Evolutionary conservation across 2,113 vertebrate species (phyloP).

Genomic region (Rallus limicola): DNA sequence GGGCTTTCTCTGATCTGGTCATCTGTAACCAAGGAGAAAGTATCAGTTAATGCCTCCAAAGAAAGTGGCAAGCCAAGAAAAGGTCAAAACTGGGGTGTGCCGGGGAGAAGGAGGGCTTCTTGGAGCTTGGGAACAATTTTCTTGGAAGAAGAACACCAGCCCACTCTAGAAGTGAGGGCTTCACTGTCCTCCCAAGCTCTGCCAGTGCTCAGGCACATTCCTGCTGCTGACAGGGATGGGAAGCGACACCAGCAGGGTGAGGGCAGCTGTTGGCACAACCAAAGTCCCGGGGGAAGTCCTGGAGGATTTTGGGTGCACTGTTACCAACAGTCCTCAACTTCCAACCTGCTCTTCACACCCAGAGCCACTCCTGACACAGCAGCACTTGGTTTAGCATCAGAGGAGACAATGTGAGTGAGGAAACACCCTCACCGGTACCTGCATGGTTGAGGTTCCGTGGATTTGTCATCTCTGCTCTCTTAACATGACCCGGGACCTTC

Average conservation of each 20-base stretch:
- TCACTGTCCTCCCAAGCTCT: neutral
- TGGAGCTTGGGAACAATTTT: neutral
- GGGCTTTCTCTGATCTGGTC: too few species aligned
- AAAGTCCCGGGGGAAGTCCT: neutral
- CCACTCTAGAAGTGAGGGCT: neutral
- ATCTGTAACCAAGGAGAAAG: neutral
- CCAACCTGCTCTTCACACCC: neutral
- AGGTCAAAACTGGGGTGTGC: neutral
- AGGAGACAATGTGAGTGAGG: neutral
- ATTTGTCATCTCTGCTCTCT: too few species aligned
- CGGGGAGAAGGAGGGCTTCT: neutral
- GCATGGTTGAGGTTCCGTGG: neutral
- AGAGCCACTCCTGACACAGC: fast-evolving
- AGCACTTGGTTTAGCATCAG: too few species aligned
- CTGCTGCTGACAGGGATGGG: neutral
- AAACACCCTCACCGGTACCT: neutral
- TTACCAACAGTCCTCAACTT: neutral
- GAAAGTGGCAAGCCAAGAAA: neutral
- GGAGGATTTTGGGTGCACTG: neutral
- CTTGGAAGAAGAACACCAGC: neutral
- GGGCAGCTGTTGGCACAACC: too few species aligned
- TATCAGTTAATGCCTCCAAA: neutral
- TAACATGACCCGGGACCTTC: fast-evolving
- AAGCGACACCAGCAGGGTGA: neutral
- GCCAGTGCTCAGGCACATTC: neutral